Evolutionary conservation across 2,797 vertebrate genomes (phyloP), one percentile per base, ranked within the genome.

Genomic region (Megaceryle alcyon): DNA sequence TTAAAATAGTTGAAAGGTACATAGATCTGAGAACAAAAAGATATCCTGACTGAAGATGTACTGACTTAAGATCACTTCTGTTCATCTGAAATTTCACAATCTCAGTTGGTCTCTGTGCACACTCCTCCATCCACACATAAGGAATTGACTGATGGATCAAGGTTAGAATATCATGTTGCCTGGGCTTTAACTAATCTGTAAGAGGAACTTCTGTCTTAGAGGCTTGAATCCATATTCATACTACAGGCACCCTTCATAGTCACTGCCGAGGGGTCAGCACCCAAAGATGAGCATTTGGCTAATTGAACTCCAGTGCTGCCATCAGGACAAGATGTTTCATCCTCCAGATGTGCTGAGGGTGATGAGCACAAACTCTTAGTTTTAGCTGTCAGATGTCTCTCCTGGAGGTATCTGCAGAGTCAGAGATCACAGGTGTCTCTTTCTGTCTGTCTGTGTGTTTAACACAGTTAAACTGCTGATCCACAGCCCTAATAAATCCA

Each of bases 111-210:
- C n/a, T 46, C 60, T 69, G 43, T 46, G 44, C 51, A 61, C 1
- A 0, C 48, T 89, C n/a, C 22, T 46, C 51, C 43, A 26, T 37
- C 46, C 35, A 31, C 3, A 1, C 5, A 1, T 8, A 11, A 68
- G n/a, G 70, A 84, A 21, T 1, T 70, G 78, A 29, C 41, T 87
- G 68, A 26, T 37, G 16, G 51, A 22, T 71, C 56, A 46, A 51
- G 44, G 48, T 37, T 51, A 63, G 75, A 41, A 49, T 17, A 61
- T 41, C 5, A 9, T 6, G 3, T 69, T 77, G 8, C 41, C 37
- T 26, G 43, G 54, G 12, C 17, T 84, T 84, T 72, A 51, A 43
- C 6, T 78, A 66, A 44, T 13, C 46, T 66, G 9, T 18, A 25
- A 68, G 48, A 84, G 26, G 31, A 80, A 51, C 18, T 25, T 57